These are phyloP conservation scores for Troides helena DNA, from an alignment of 2,888 invertebrate species.

Conservation along the genomic window DNA sequence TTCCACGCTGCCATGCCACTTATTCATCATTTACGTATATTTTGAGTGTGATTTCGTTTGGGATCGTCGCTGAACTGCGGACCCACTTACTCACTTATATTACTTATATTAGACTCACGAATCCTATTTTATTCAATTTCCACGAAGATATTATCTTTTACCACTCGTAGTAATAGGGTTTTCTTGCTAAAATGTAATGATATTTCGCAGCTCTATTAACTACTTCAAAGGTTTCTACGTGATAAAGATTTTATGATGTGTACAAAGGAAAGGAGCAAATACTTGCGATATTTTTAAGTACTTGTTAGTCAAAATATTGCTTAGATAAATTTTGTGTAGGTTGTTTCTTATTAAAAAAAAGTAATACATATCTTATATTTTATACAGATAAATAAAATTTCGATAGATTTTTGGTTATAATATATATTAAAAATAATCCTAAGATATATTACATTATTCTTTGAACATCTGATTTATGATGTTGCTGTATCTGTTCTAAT, in stretches of 20 bases:
- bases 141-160: conserved; percentile 63
- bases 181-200: conserved; percentile 54
- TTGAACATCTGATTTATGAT: conserved; percentile 36
- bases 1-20: conserved; percentile 52
- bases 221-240: conserved; percentile 49
- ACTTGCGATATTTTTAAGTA: background rate
- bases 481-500: conserved; percentile 49
- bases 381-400: too few species aligned
- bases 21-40: conserved; percentile 76
- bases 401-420: too few species aligned
- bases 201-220: conserved; percentile 48
- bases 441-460: background rate
- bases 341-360: too few species aligned
- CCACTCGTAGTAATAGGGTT: conserved; percentile 61
- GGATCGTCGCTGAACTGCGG: conserved; percentile 61
- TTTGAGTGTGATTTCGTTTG: conserved; percentile 76
- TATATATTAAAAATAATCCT: background rate
- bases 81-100: conserved; percentile 65
- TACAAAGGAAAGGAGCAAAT: background rate
- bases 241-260: background rate
- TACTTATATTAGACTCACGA: conserved; percentile 67
- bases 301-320: too few species aligned
- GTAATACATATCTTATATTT: too few species aligned
- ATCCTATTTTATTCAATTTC: conserved; percentile 70
- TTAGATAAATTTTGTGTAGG: too few species aligned